phyloP scores from a whole-genome alignment of 1,140 invertebrate genomes.

The Trypoxylus dichotomus region DNA sequence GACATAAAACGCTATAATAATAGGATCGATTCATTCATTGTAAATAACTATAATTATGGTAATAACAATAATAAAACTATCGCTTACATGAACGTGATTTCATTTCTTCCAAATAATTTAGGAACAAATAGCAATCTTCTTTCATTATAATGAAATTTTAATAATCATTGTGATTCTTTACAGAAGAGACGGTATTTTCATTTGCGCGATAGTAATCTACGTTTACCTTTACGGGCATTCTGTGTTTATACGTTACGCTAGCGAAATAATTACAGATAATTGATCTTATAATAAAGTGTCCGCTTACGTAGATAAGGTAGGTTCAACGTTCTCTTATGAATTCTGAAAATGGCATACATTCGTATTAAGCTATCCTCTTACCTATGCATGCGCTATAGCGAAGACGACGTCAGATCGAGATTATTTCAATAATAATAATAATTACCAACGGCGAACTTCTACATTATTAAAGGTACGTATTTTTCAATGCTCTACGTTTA shows the following conservation, averaged over 20 bases:
- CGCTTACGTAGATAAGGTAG: neutral
- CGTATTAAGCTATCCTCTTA: neutral
- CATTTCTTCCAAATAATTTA: too few species aligned
- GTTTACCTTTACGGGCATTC: neutral
- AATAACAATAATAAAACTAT: too few species aligned
- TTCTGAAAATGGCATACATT: constrained; percentile 7
- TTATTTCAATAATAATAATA: neutral
- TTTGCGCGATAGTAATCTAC: neutral
- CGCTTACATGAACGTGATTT: too few species aligned
- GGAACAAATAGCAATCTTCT: too few species aligned
- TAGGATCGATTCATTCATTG: too few species aligned
- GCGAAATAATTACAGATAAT: neutral
- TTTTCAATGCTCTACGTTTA: too few species aligned
- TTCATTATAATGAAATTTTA: neutral
- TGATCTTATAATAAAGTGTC: neutral
- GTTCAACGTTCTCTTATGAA: neutral
- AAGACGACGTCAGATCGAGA: neutral
- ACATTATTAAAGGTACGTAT: too few species aligned
- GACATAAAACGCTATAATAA: too few species aligned
- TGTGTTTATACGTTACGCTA: neutral
- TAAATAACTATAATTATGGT: too few species aligned
- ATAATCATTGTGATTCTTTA: neutral
- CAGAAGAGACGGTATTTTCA: neutral
- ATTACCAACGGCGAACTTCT: neutral
- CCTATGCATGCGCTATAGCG: neutral